Conservation (phyloP, 2,797 vertebrate genomes). For the Parambassis ranga region DNA sequence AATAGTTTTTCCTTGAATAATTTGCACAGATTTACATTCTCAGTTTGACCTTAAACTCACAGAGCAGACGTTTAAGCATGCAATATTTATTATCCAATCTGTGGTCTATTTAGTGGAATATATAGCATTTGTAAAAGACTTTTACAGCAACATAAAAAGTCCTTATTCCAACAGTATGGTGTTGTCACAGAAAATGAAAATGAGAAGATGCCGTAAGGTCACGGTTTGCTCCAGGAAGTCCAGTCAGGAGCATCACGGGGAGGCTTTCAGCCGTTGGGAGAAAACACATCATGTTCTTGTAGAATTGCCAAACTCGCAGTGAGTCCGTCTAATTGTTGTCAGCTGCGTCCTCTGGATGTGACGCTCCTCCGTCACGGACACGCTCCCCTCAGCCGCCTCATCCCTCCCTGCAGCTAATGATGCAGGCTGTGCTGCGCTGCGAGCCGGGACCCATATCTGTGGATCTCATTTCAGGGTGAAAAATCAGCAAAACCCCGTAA, state of each 20-base stretch:
- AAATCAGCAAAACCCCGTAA: conserved; percentile 61
- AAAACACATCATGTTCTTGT: no score
- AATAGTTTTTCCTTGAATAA: not conserved
- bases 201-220: conserved; percentile 30
- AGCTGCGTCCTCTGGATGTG: not conserved
- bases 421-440: conserved; percentile 20
- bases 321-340: conserved; percentile 6
- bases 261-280: no score
- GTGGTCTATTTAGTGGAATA: conserved; percentile 7
- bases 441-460: conserved; percentile 33
- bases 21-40: not conserved
- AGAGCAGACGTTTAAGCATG: conserved; percentile 12
- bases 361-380: not conserved
- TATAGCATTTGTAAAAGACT: conserved; percentile 42
- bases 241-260: no score
- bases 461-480: conserved; percentile 48
- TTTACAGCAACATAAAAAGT: conserved; percentile 32
- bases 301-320: not conserved
- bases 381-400: conserved; percentile 2
- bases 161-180: conserved; percentile 39
- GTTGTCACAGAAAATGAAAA: conserved; percentile 25
- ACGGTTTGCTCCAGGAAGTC: not conserved
- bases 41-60: conserved; percentile 24
- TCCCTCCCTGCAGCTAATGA: conserved; percentile 34
- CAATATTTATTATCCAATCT: conserved; percentile 48